Conservation (phyloP, 2,888 invertebrate genomes). For the Eilema griseolum region DNA sequence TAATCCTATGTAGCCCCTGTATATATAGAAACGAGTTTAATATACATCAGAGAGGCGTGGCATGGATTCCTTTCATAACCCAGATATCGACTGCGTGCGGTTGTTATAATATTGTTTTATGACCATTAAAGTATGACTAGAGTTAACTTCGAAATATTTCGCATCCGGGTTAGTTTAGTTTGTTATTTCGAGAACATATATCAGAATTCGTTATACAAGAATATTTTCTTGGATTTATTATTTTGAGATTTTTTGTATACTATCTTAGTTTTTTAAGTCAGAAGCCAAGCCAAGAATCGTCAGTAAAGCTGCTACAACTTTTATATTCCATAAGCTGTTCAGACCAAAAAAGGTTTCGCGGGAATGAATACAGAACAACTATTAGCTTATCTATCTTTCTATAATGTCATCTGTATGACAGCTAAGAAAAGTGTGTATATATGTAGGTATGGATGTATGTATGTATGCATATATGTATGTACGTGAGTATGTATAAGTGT, state of each 20-base stretch:
- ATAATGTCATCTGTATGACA: too few relatives aligned
- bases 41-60: conserved; percentile 31
- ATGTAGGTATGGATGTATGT: too few relatives aligned
- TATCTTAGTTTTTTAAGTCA: neutral
- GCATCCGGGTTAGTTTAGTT: neutral
- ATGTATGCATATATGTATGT: too few relatives aligned
- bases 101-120: conserved; percentile 8
- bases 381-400: too few relatives aligned
- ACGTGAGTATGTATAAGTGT: too few relatives aligned
- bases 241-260: neutral
- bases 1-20: conserved; percentile 25
- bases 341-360: too few relatives aligned
- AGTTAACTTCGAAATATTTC: conserved; percentile 14
- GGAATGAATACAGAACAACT: too few relatives aligned
- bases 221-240: neutral
- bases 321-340: too few relatives aligned
- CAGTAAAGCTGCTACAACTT: too few relatives aligned
- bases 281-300: too few relatives aligned
- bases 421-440: too few relatives aligned
- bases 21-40: conserved; percentile 40
- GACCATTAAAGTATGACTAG: neutral
- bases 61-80: conserved; percentile 42
- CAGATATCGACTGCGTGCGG: conserved; percentile 24
- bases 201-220: neutral
- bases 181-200: conserved; percentile 1